Conservation (phyloP, 2,113 vertebrate species). For the Sturnira hondurensis region DNA sequence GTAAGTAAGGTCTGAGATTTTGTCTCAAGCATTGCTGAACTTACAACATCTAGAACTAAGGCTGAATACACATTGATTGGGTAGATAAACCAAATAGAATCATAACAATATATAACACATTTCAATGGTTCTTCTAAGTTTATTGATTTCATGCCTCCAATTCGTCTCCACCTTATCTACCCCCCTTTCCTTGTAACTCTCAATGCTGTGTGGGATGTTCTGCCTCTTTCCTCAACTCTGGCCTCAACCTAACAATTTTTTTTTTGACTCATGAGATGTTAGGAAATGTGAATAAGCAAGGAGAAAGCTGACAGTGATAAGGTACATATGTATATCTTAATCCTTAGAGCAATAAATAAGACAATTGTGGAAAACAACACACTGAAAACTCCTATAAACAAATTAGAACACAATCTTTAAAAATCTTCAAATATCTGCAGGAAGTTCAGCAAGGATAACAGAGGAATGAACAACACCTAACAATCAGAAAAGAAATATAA, state of each 20-base stretch:
- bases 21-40: background rate
- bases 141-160: background rate
- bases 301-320: background rate
- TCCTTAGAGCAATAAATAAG: background rate
- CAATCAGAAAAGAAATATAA: background rate
- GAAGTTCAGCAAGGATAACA: background rate
- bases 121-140: background rate
- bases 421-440: background rate
- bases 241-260: background rate
- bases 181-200: background rate
- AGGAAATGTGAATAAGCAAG: background rate
- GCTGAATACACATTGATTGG: background rate
- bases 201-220: background rate
- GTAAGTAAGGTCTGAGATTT: background rate
- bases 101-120: background rate
- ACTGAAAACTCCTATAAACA: background rate
- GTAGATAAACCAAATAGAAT: background rate
- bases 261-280: background rate
- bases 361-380: background rate
- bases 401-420: background rate
- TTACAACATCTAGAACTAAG: background rate
- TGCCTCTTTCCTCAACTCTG: background rate
- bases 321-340: background rate
- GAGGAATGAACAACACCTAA: background rate
- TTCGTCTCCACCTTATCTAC: background rate